phyloP scores from a whole-genome alignment of 2,888 invertebrate species.

The Cotesia congregata region DNA sequence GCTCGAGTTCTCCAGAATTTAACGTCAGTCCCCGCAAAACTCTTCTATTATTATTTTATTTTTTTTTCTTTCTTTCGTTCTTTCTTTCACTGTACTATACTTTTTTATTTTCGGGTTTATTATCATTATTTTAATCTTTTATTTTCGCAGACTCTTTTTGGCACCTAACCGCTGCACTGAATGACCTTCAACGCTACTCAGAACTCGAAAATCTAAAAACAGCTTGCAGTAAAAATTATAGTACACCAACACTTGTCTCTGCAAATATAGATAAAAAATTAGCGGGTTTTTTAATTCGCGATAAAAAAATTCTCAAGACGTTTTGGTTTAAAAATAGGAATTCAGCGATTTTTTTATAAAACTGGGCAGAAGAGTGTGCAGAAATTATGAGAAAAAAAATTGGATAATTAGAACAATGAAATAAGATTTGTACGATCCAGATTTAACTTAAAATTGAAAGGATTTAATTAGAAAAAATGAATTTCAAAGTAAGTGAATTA shows the following conservation, averaged over 20 bases:
- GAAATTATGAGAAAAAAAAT: too few relatives aligned
- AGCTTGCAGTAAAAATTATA: neutral
- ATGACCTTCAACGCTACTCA: neutral
- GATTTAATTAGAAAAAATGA: too few relatives aligned
- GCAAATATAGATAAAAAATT: neutral
- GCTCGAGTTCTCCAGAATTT: slow-evolving; percentile 27
- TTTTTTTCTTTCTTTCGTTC: slow-evolving; percentile 17
- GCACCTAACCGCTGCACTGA: neutral
- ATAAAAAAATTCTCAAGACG: neutral
- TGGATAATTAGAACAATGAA: too few relatives aligned
- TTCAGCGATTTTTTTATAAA: too few relatives aligned
- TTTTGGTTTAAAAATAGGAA: too few relatives aligned
- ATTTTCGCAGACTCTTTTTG: neutral
- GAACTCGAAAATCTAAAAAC: neutral
- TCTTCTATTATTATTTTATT: slow-evolving; percentile 15
- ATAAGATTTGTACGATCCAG: too few relatives aligned
- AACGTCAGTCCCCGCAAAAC: slow-evolving; percentile 29
- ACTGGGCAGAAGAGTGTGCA: too few relatives aligned
- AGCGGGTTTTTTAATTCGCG: neutral
- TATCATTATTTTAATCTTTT: neutral
- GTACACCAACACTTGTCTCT: neutral
- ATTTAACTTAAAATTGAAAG: too few relatives aligned
- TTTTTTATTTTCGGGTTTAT: slow-evolving; percentile 7
- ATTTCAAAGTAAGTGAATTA: too few relatives aligned
- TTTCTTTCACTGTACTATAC: neutral